Base-by-base conservation (phyloP, 2,797 vertebrate genomes). In the Cuniculus paca region DNA sequence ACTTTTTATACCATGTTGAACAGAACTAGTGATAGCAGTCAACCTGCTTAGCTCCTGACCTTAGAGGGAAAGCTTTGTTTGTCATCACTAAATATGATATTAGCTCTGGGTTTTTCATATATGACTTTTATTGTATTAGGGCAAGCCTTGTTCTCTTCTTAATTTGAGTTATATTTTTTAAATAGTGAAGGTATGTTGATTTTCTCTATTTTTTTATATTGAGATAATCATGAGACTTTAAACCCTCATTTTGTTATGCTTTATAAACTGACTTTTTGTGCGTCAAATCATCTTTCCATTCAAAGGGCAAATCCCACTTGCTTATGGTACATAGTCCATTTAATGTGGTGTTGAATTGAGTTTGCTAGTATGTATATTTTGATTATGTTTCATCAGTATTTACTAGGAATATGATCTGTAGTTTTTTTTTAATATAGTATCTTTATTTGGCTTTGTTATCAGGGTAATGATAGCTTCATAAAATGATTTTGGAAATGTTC, bases 401-500 rank as follows among this genome's bases (percentile, higher is more conserved):
- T 13, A 70, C 11, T 36, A 39, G n/a, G 34, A n/a, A 54, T 52
- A 16, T 63, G 83, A 39, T 45, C 5, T 89, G 39, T 34, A 58
- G 58, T 84, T 90, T 77, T 83, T 50, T 45, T 42, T 54, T 54
- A 74, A 75, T 78, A 34, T 20, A 78, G 48, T 75, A 45, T 75
- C 26, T 75, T 75, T 75, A 45, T 80, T 26, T 72, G 68, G 20
- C 56, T 81, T 81, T 88, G 45, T 7, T 88, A 45, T 93, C 28
- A n/a, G 54, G 54, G n/a, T 88, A 42, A 81, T 54, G 26, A 56
- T 81, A 36, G n/a, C 54, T n/a, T 81, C 36, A 81, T 61, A 61
- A 65, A 83, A 85, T 72, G 65, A 74, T 9, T 77, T 68, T 85
- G 92, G 12, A 94, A 94, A 34, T 89, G 58, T 83, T 77, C 60